Percentiles rank a stretch among this genome's conserved stretches.
These are phyloP conservation scores for Tachysurus vachellii DNA, from an alignment of 2,113 vertebrate species.

Conservation along the genomic window DNA sequence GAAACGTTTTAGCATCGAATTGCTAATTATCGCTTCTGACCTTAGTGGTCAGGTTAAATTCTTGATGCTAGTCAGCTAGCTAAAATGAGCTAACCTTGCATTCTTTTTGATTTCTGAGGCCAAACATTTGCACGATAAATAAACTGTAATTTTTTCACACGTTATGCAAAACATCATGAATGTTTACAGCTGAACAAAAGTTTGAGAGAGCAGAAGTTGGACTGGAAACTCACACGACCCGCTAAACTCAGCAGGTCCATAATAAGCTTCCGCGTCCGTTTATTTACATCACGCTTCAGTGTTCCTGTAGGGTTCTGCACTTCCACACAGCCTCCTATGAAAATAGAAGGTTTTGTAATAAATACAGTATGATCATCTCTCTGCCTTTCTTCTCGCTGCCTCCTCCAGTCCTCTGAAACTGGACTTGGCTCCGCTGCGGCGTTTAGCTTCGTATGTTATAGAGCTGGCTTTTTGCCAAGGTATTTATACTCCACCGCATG, in stretches of 20 bases:
- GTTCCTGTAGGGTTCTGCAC: not conserved
- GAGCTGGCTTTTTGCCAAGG: not conserved
- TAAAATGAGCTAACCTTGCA: not conserved
- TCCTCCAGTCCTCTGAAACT: constrained; percentile 13
- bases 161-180: not conserved
- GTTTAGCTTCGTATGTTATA: not conserved
- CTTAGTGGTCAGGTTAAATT: not conserved
- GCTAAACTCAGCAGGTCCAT: constrained; percentile 7
- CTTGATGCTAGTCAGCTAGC: not conserved
- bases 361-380: constrained; percentile 11
- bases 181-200: not conserved
- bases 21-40: not conserved
- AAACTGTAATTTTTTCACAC: not conserved
- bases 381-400: not conserved
- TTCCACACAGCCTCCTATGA: constrained; percentile 1
- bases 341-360: constrained; percentile 21
- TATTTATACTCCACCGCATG: not conserved
- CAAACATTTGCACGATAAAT: not conserved
- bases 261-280: not conserved
- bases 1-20: not conserved
- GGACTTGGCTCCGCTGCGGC: not conserved
- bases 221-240: not conserved
- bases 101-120: too few species aligned
- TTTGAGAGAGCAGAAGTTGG: not conserved
- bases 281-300: not conserved